Evolutionary conservation across 2,888 invertebrate genomes (phyloP), one percentile per base, ranked within the genome.

Genomic region (Drosophila formosana): DNA sequence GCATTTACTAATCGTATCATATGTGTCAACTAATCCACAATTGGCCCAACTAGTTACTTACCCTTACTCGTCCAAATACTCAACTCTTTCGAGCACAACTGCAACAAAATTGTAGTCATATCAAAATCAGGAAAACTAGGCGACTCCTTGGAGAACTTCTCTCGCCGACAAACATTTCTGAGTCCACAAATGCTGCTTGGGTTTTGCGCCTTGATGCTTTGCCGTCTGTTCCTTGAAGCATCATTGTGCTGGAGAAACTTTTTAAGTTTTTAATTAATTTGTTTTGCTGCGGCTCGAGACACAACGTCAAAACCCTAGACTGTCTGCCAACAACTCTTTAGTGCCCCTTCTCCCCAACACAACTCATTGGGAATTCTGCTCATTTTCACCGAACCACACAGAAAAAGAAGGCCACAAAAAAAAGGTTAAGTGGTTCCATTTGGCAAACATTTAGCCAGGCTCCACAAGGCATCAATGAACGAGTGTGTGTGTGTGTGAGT

Each of bases 361-460:
- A 37, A 60, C 53, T 34, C 58, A 53, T 57, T 47, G 41, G 26
- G 32, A 45, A 51, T 60, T 62, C 66, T 66, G 55, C 66, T 72
- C 82, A 76, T 80, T 87, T 74, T 69, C 85, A 72, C 58, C 49
- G 51, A 66, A 60, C 66, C 68, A 66, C 58, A 62, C 58, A 51
- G 30, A 63, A 58, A 56, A 62, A 39, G 50, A 11, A 49, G n/a
- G 23, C 37, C 4, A n/a, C 46, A 30, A 49, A 60, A 82, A 87
- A 88, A 88, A 86, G 83, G 88, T 83, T 83, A 83, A 83, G 88
- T 83, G 83, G 86, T 88, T 83, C 88, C 86, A 83, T 83, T 83
- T 88, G 83, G 86, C 86, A 83, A 83, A 78, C 83, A 83, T 83
- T 83, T 83, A 88, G 86, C 72, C 75, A 71, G 80, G 77, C 66